These are phyloP conservation scores for Tipula vernalis DNA, from an alignment of 2,888 invertebrate species.

Conservation along the genomic window DNA sequence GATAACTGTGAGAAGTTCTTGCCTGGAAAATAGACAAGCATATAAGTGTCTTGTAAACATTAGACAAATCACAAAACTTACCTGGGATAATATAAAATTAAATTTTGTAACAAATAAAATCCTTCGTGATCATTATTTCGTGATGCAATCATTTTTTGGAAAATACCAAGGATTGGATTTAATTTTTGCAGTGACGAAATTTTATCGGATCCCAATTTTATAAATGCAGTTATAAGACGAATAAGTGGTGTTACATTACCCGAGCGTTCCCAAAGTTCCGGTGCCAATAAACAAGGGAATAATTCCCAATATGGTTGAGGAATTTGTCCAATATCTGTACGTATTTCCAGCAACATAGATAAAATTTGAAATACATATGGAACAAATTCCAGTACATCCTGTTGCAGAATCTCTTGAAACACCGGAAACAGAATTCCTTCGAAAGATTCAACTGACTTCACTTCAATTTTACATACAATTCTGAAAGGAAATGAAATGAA, in stretches of 20 bases:
- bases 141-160: slow-evolving; percentile 92
- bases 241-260: slow-evolving; percentile 92
- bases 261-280: slow-evolving; percentile 83
- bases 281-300: slow-evolving; percentile 79
- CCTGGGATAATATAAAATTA: slow-evolving; percentile 66
- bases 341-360: slow-evolving; percentile 75
- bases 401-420: slow-evolving; percentile 86
- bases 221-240: slow-evolving; percentile 77
- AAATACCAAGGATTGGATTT: slow-evolving; percentile 80
- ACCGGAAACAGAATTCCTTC: slow-evolving; percentile 89
- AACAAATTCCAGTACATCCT: slow-evolving; percentile 89
- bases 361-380: slow-evolving; percentile 98
- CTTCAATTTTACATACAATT: slow-evolving; percentile 73
- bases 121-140: slow-evolving; percentile 94
- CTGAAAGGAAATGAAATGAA: slow-evolving; percentile 33
- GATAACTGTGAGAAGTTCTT: slow-evolving; percentile 59
- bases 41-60: slow-evolving; percentile 7
- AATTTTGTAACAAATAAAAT: slow-evolving; percentile 76
- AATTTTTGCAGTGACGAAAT: slow-evolving; percentile 58
- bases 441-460: slow-evolving; percentile 69
- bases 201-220: slow-evolving; percentile 56
- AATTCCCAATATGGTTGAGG: slow-evolving; percentile 80
- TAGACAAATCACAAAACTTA: not conserved
- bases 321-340: slow-evolving; percentile 39
- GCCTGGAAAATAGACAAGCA: slow-evolving; percentile 38